These are phyloP conservation scores for Apocheima hispidaria DNA, from an alignment of 2,888 invertebrate species.

Conservation along the genomic window DNA sequence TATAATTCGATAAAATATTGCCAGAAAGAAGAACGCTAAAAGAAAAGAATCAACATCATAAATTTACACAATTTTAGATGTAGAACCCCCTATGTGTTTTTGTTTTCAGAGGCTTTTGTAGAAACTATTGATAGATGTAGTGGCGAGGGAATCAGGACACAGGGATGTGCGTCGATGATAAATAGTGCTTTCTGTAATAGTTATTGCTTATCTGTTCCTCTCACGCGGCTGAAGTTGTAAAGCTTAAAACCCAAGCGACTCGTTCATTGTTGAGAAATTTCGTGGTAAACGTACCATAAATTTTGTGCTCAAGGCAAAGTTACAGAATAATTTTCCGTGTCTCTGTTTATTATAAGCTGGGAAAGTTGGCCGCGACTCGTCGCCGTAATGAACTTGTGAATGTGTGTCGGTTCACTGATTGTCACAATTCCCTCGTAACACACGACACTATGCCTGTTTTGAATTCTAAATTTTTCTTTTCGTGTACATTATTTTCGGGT, in stretches of 20 bases:
- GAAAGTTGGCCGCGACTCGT: constrained; percentile 74
- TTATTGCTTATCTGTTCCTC: constrained; percentile 61
- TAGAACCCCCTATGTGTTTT: constrained; percentile 15
- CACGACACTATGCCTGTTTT: constrained; percentile 37
- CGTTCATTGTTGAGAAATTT: constrained; percentile 82
- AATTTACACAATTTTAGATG: constrained; percentile 15
- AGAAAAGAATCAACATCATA: constrained; percentile 8
- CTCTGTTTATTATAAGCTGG: constrained; percentile 83
- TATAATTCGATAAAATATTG: constrained; percentile 17
- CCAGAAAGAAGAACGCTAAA: constrained; percentile 7
- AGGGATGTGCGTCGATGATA: constrained; percentile 20
- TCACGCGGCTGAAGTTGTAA: constrained; percentile 69
- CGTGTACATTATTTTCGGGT: constrained; percentile 17
- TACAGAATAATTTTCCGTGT: constrained; percentile 84
- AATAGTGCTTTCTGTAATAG: constrained; percentile 42
- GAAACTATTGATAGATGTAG: background rate
- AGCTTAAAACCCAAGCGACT: constrained; percentile 77
- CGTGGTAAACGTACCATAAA: constrained; percentile 83
- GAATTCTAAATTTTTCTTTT: constrained; percentile 32
- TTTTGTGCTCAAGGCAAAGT: constrained; percentile 79
- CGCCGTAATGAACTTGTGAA: constrained; percentile 74
- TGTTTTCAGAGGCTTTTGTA: constrained; percentile 16
- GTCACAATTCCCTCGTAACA: constrained; percentile 44
- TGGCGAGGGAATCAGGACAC: constrained; percentile 3
- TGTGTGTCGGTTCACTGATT: constrained; percentile 69